phyloP scores from a whole-genome alignment of 2,797 vertebrate species.

The Philypnodon macrostomus region DNA sequence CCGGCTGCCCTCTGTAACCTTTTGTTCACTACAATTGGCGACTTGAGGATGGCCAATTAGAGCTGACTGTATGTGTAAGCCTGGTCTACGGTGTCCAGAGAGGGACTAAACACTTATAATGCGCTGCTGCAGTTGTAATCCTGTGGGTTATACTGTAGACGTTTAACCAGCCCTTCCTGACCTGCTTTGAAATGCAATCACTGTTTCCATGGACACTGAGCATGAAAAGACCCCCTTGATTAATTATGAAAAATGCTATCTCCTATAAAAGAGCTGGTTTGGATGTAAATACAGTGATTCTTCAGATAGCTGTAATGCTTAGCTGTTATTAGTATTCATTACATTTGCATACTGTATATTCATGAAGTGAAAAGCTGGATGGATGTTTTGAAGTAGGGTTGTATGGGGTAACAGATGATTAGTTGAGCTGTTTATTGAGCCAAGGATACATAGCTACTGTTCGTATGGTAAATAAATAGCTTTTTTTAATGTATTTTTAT shows the following conservation, averaged over 20 bases:
- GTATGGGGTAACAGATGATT: too few relatives aligned
- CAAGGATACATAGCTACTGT: too few relatives aligned
- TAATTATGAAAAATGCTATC: constrained; percentile 36
- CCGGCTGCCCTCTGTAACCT: constrained; percentile 3
- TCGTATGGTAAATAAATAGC: too few relatives aligned
- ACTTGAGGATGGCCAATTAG: constrained; percentile 38
- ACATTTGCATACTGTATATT: too few relatives aligned
- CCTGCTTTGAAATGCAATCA: constrained; percentile 23
- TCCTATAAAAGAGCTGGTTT: constrained; percentile 19
- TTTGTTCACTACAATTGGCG: constrained; percentile 33
- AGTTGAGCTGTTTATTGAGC: too few relatives aligned
- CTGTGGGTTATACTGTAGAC: too few relatives aligned
- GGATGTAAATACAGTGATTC: background rate
- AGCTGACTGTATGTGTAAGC: constrained; percentile 39
- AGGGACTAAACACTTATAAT: constrained; percentile 37
- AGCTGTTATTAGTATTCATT: background rate
- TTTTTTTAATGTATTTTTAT: too few relatives aligned
- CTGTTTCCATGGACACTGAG: constrained; percentile 59
- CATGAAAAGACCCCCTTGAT: constrained; percentile 35
- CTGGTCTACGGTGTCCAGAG: constrained; percentile 10
- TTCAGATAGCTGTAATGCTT: background rate
- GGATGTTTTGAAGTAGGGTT: too few relatives aligned
- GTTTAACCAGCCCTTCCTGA: constrained; percentile 19
- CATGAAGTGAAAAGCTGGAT: too few relatives aligned
- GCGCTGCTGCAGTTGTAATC: too few relatives aligned